These are phyloP conservation scores for Natrix natrix DNA, from an alignment of 2,797 vertebrate species.

Conservation along the genomic window DNA sequence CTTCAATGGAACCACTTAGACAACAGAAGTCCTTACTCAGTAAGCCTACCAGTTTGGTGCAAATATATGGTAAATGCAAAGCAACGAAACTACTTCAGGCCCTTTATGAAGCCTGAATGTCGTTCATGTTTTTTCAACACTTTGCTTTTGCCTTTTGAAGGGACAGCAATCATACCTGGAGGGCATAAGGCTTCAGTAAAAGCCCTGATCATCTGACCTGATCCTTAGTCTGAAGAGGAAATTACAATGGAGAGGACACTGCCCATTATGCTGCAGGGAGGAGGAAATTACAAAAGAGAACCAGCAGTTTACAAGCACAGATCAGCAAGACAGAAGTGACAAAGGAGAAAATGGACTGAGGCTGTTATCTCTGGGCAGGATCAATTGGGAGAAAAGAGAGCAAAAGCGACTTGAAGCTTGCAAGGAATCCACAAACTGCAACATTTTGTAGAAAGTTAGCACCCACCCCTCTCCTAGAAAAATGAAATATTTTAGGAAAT, in stretches of 20 bases:
- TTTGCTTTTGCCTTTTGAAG: neutral
- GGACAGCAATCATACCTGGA: neutral
- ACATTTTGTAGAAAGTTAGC: no score
- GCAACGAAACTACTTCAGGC: neutral
- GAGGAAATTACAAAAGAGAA: neutral
- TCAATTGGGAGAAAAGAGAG: neutral
- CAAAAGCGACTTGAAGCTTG: neutral
- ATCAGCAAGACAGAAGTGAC: neutral
- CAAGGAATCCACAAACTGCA: neutral
- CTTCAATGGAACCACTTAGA: neutral
- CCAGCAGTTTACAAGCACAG: neutral
- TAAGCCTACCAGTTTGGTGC: neutral
- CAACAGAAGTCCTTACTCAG: neutral
- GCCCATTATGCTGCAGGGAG: neutral
- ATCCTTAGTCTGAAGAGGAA: neutral
- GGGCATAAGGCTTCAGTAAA: neutral
- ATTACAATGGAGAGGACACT: neutral
- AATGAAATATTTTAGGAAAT: no score
- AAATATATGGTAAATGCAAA: neutral
- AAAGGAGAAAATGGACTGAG: neutral
- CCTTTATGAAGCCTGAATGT: neutral
- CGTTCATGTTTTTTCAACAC: neutral
- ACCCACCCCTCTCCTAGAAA: no score
- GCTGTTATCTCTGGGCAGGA: neutral
- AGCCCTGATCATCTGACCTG: neutral